These are phyloP conservation scores for Psilanteris sp. DNA, from an alignment of 1,140 invertebrate species.

Conservation along the genomic window DNA sequence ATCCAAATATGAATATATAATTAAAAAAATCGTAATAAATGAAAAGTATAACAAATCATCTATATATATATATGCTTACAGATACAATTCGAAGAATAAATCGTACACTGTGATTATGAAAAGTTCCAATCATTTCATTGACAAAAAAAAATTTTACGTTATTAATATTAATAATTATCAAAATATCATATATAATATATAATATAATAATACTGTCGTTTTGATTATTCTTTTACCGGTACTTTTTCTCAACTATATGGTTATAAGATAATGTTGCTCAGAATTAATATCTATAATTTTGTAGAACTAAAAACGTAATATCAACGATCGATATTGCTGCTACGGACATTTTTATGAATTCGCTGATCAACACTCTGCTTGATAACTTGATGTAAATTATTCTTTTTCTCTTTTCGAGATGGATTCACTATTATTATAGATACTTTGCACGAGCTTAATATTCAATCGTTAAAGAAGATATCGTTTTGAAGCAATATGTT, in stretches of 20 bases:
- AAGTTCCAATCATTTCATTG: too few species aligned
- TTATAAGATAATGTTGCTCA: conserved; percentile 10
- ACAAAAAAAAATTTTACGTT: too few species aligned
- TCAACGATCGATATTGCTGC: conserved; percentile 28
- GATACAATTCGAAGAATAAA: too few species aligned
- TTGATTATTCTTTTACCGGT: conserved; percentile 1
- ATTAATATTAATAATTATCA: too few species aligned
- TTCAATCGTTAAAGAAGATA: too few species aligned
- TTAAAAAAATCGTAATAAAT: too few species aligned
- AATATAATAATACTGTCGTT: background rate
- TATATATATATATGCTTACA: too few species aligned
- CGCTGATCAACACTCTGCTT: conserved; percentile 30
- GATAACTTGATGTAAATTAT: conserved; percentile 34
- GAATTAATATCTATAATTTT: conserved; percentile 29
- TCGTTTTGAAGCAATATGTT: too few species aligned
- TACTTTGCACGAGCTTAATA: conserved; percentile 24
- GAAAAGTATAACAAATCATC: too few species aligned
- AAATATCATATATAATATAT: too few species aligned
- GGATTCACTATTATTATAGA: conserved; percentile 20
- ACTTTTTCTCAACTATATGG: background rate
- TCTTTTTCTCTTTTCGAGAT: conserved; percentile 38
- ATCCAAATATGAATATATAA: too few species aligned
- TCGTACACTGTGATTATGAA: too few species aligned
- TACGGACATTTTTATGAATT: conserved; percentile 33
- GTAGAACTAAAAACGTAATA: conserved; percentile 7